Conservation (phyloP, 2,888 invertebrate species). For the Dynastes maya region DNA sequence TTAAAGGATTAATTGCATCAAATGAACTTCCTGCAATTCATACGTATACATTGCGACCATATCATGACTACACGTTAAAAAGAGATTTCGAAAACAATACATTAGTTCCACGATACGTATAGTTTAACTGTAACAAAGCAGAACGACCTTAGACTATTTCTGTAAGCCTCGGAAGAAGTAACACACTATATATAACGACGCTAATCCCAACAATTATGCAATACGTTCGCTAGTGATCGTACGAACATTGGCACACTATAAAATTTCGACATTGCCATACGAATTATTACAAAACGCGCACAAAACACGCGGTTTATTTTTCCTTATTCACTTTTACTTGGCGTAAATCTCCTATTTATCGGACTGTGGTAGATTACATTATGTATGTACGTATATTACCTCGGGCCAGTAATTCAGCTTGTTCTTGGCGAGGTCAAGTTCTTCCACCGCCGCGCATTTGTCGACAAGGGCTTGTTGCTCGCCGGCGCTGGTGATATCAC, state of each 20-base stretch:
- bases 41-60: neutral
- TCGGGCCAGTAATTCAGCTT: constrained; percentile 91
- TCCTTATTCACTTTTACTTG: constrained; percentile 4
- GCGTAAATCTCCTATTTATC: neutral
- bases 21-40: constrained; percentile 15
- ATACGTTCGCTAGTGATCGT: neutral
- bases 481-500: constrained; percentile 92
- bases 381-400: constrained; percentile 71
- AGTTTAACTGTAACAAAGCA: constrained; percentile 29
- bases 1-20: neutral
- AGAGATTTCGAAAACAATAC: constrained; percentile 21
- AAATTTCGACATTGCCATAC: constrained; percentile 18
- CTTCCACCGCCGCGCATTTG: constrained; percentile 92
- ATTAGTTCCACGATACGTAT: constrained; percentile 7
- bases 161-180: constrained; percentile 19
- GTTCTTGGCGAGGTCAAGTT: constrained; percentile 95
- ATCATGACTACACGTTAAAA: neutral
- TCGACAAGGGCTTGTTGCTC: constrained; percentile 84
- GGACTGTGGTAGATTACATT: neutral
- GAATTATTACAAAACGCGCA: neutral
- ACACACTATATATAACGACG: neutral
- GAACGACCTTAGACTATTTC: constrained; percentile 45
- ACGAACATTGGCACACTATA: constrained; percentile 20
- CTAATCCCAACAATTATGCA: constrained; percentile 7
- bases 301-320: constrained; percentile 1